These are phyloP conservation scores for Camarhynchus parvulus DNA, from an alignment of 2,113 vertebrate species.

Conservation along the genomic window DNA sequence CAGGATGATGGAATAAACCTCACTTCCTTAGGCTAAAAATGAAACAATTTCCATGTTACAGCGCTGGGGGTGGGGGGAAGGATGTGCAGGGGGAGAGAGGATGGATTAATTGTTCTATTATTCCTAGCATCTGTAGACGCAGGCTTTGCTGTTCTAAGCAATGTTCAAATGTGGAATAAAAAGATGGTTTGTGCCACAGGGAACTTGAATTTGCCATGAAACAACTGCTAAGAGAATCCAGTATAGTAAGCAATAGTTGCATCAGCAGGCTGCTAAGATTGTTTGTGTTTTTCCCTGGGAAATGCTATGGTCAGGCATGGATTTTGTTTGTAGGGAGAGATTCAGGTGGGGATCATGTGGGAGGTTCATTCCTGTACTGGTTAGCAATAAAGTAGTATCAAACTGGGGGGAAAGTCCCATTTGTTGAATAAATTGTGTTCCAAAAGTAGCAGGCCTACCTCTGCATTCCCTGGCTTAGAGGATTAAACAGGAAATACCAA, in stretches of 20 bases:
- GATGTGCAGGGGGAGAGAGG: neutral
- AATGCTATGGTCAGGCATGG: neutral
- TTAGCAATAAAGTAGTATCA: constrained; percentile 35
- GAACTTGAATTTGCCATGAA: constrained; percentile 35
- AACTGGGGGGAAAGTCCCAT: neutral
- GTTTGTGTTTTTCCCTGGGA: neutral
- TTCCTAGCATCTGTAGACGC: neutral
- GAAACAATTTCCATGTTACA: neutral
- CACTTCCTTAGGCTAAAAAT: constrained; percentile 38
- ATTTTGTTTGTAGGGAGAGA: neutral
- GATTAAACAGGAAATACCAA: constrained; percentile 64
- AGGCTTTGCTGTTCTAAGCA: neutral
- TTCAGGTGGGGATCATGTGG: neutral
- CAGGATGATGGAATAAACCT: neutral
- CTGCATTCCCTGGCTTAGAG: constrained; percentile 34
- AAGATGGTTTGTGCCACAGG: neutral
- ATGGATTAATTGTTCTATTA: constrained; percentile 13
- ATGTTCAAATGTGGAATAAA: neutral
- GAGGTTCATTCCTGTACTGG: neutral
- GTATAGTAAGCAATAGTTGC: neutral
- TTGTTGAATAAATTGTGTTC: constrained; percentile 23
- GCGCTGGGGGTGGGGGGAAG: neutral
- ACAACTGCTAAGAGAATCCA: neutral
- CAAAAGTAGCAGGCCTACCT: constrained; percentile 29
- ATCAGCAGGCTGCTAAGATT: neutral